A percentile compares a stretch with the other conserved stretches of the same genome.
Evolutionary conservation across 2,888 invertebrate species (phyloP).

Genomic region (Lucinisca nassula): DNA sequence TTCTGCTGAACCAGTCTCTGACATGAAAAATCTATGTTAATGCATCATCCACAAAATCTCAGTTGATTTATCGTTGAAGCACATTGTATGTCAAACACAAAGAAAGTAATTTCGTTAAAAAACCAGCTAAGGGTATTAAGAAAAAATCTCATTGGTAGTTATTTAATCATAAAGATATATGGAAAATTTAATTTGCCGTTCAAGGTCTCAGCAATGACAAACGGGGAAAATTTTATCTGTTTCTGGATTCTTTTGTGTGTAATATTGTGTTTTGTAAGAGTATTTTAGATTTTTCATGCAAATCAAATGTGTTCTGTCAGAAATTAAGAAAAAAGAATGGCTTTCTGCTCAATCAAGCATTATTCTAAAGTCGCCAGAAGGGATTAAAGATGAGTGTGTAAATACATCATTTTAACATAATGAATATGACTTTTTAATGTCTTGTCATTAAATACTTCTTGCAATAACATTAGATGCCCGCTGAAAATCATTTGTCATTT

Average conservation of each 20-base stretch:
- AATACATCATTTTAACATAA: constrained; percentile 6
- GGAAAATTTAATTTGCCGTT: not conserved
- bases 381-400: not conserved
- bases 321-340: constrained; percentile 5
- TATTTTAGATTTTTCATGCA: constrained; percentile 49
- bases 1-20: no score
- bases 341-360: constrained; percentile 15
- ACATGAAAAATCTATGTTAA: not conserved
- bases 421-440: constrained; percentile 19
- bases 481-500: not conserved
- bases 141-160: not conserved
- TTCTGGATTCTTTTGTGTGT: not conserved
- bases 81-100: not conserved
- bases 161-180: constrained; percentile 11
- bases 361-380: constrained; percentile 5
- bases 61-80: not conserved
- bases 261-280: not conserved
- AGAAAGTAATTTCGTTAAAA: constrained; percentile 14
- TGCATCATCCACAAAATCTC: not conserved
- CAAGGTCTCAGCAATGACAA: not conserved
- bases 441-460: not conserved
- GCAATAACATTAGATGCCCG: not conserved
- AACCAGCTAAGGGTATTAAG: not conserved
- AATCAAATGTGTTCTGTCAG: constrained; percentile 58
- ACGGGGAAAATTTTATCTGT: not conserved